phyloP scores from a whole-genome alignment of 1,140 invertebrate species.

The Ctenoplectra terminalis region DNA sequence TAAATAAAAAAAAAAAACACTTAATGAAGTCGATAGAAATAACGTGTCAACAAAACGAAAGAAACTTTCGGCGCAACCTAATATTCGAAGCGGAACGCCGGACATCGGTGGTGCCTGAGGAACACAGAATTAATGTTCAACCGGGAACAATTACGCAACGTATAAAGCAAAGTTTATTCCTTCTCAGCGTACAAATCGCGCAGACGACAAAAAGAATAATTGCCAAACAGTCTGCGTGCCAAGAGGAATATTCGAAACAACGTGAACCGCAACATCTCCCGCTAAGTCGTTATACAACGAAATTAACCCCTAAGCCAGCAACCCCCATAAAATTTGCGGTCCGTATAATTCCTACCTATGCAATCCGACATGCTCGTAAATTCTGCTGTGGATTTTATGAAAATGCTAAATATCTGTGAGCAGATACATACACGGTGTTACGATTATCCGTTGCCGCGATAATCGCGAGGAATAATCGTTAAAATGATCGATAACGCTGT shows the following conservation, averaged over 20 bases:
- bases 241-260: conserved; percentile 41
- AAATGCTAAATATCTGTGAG: conserved; percentile 35
- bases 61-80: no score
- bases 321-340: conserved; percentile 45
- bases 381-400: conserved; percentile 31
- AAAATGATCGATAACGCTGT: background rate
- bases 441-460: background rate
- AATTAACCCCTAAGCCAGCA: conserved; percentile 47
- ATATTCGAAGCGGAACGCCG: no score
- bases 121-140: no score
- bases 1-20: no score
- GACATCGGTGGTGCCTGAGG: no score
- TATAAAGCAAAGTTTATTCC: background rate
- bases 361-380: conserved; percentile 41
- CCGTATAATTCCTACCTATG: conserved; percentile 41
- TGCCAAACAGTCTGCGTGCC: conserved; percentile 13
- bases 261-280: conserved; percentile 40
- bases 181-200: background rate
- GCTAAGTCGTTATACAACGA: conserved; percentile 45
- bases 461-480: background rate
- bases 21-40: no score
- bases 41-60: no score
- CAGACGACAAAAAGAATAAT: conserved; percentile 23
- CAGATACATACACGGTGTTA: background rate
- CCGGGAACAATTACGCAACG: background rate